phyloP scores from a whole-genome alignment of 1,140 invertebrate genomes.

The Drosophila ogumai region DNA sequence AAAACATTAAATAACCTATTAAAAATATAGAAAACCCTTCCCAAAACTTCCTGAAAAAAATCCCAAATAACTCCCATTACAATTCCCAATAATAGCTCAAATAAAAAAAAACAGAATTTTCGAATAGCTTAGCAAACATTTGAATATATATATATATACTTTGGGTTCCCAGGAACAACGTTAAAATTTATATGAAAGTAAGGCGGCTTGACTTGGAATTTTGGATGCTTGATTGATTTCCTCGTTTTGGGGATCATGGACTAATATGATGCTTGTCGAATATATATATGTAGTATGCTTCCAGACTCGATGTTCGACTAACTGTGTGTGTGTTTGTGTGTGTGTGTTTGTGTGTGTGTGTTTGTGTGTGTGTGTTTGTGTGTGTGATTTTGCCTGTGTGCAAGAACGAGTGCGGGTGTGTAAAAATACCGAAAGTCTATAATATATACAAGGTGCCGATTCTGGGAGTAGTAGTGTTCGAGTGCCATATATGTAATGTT shows the following conservation, averaged over 20 bases:
- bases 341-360: too few species aligned
- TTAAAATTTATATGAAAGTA: constrained; percentile 25
- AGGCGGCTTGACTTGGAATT: constrained; percentile 18
- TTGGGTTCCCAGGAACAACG: constrained; percentile 8
- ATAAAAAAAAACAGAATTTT: not conserved
- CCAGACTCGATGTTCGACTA: not conserved
- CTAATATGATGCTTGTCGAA: not conserved
- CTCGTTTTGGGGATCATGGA: not conserved
- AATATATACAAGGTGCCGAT: constrained; percentile 4
- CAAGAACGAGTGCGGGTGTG: constrained; percentile 13
- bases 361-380: not conserved
- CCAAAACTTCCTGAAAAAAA: too few species aligned
- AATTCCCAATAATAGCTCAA: not conserved
- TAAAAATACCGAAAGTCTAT: constrained; percentile 32
- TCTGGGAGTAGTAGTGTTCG: not conserved
- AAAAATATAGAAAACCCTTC: too few species aligned
- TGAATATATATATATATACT: constrained; percentile 16
- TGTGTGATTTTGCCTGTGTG: not conserved
- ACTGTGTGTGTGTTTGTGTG: not conserved
- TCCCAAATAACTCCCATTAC: not conserved
- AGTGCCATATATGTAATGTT: not conserved
- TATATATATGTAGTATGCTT: not conserved
- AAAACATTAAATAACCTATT: too few species aligned
- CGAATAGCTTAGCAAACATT: constrained; percentile 4
- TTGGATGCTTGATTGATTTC: not conserved